Conservation (phyloP, 1,140 invertebrate species). For the Saxidomus purpurata region DNA sequence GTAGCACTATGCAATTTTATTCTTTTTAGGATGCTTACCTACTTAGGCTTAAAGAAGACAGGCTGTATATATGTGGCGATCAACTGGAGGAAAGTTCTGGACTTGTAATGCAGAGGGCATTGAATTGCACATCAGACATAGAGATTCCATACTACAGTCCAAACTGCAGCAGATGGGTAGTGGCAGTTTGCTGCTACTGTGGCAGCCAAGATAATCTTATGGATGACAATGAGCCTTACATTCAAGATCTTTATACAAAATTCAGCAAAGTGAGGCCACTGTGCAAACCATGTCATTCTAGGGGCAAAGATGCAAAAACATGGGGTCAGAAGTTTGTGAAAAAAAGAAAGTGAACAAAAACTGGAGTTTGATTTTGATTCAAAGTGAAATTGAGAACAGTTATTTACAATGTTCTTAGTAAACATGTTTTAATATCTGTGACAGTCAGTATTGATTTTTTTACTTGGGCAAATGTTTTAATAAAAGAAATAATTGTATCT, state of each 20-base stretch:
- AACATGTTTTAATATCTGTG: no score
- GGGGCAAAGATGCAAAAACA: slow-evolving; percentile 9
- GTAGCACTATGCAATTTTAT: no score
- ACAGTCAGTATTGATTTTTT: no score
- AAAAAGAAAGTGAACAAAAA: background rate
- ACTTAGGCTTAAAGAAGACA: background rate
- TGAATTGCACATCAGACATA: background rate
- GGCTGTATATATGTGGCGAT: background rate
- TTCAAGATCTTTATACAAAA: background rate
- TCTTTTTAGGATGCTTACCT: slow-evolving; percentile 8
- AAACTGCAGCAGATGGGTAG: background rate
- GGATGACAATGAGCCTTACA: background rate
- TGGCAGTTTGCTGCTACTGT: slow-evolving; percentile 10
- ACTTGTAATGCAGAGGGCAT: background rate
- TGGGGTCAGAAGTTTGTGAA: slow-evolving; percentile 1
- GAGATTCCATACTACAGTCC: background rate
- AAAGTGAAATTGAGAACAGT: no score
- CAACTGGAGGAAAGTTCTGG: background rate
- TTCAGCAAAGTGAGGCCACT: background rate
- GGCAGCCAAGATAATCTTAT: background rate
- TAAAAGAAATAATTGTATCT: no score
- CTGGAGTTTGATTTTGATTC: no score
- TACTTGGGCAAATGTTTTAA: no score
- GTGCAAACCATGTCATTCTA: background rate
- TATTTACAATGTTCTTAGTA: no score